Evolutionary conservation across 2,797 vertebrate species (phyloP).

Genomic region (Anas flavirostris): DNA sequence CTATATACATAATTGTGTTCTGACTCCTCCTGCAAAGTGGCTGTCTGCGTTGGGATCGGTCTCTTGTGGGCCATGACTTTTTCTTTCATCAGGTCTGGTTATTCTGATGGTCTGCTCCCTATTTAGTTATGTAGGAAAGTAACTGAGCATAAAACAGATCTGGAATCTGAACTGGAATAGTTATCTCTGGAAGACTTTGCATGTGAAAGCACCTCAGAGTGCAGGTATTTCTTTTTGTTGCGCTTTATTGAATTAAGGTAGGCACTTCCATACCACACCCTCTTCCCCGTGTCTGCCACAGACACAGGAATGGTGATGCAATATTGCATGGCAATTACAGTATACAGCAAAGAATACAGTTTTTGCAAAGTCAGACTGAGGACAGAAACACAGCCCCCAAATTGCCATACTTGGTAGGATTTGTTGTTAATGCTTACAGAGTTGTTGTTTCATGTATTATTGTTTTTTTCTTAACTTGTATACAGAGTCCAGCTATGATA

Average conservation of each 20-base stretch:
- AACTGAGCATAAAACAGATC: not conserved
- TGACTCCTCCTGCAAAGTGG: not conserved
- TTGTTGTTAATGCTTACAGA: not conserved
- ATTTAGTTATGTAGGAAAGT: not conserved
- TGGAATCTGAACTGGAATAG: not conserved
- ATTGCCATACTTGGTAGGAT: not conserved
- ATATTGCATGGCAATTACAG: slow-evolving; percentile 45
- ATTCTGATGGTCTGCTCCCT: not conserved
- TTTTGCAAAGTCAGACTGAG: slow-evolving; percentile 20
- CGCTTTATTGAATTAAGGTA: not conserved
- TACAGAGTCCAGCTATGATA: not conserved
- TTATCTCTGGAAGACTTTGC: not conserved
- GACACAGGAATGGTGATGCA: slow-evolving; percentile 51
- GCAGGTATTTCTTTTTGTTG: not conserved
- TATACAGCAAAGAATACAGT: not conserved
- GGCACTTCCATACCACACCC: slow-evolving; percentile 44
- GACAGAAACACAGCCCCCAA: slow-evolving; percentile 12
- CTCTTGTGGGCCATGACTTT: not conserved
- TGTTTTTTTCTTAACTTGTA: not conserved
- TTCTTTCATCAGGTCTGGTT: not conserved
- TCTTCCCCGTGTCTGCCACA: slow-evolving; percentile 30
- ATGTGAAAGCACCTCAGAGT: not conserved
- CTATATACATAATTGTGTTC: rapidly evolving
- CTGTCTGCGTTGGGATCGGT: not conserved
- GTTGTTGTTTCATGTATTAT: not conserved